Base-by-base conservation (phyloP, 2,888 invertebrate genomes). In the Girardia tigrina region DNA sequence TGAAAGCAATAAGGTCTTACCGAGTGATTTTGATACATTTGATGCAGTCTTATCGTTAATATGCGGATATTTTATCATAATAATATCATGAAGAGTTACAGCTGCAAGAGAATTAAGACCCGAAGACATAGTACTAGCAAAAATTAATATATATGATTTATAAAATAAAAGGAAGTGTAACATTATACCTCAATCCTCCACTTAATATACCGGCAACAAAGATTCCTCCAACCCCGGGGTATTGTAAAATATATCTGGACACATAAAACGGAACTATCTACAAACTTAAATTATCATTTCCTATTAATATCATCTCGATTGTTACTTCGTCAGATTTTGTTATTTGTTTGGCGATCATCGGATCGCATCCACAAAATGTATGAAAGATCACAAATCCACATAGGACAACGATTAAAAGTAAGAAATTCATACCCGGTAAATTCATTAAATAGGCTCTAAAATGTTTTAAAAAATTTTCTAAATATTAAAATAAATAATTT, bases 161-260 rank as follows among this genome's bases (percentile, higher is more conserved):
- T n/a, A n/a, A n/a, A n/a, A n/a, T n/a, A n/a, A n/a, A n/a, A n/a
- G n/a, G n/a, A n/a, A n/a, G n/a, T n/a, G n/a, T n/a, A n/a, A 12
- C 6, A 0, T 4, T 85, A 82, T 87, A 93, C 92, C 94, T 94
- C 79, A 94, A 88, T 81, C 94, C 93, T 0, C 94, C 94, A 56
- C 93, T 92, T 83, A 94, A 95, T 77, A 95, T 91, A 26, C 94
- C 93, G 1, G 94, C 91, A 0, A 94, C 93, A 84, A 95, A 94
- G 80, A 94, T 89, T 0, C 94, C 94, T 0, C 93, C 90, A 0
- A 94, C 85, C 0, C 93, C 92, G 29, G 88, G 88, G 42, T 89
- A 86, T 72, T 87, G 82, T 0, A 91, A 90, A 81, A 94, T 87
- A 77, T 89, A 88, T 77, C 89, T 89, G 86, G 94, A 91, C 28